Evolutionary conservation across 2,888 invertebrate species (phyloP).

Genomic region (Synanthedon formicaeformis): DNA sequence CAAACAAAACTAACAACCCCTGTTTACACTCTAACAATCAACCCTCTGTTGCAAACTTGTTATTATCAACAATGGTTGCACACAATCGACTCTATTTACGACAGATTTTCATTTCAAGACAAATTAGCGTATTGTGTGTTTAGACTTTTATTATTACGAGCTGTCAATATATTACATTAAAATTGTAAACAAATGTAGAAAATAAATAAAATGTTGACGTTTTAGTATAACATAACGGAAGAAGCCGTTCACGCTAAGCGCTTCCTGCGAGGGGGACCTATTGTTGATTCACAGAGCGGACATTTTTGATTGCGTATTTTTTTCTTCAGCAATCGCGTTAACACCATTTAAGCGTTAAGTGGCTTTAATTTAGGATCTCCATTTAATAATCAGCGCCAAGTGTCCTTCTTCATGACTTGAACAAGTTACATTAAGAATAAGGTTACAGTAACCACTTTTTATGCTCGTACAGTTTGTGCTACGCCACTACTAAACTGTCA

Average conservation of each 20-base stretch:
- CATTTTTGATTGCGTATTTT: conserved; percentile 19
- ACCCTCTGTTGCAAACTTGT: conserved; percentile 37
- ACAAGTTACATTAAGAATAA: too few relatives aligned
- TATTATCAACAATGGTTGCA: conserved; percentile 52
- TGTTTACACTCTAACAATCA: conserved; percentile 61
- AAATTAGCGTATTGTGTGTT: neutral
- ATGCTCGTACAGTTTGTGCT: too few relatives aligned
- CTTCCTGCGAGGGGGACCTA: conserved; percentile 34
- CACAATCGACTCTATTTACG: conserved; percentile 6
- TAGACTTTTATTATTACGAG: neutral
- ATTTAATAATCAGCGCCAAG: too few relatives aligned
- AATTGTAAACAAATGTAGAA: neutral
- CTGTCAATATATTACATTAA: neutral
- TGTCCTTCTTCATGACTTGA: too few relatives aligned
- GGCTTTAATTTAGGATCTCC: neutral
- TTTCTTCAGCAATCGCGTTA: conserved; percentile 13
- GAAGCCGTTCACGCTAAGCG: conserved; percentile 23
- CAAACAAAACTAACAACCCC: conserved; percentile 16
- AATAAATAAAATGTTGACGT: neutral
- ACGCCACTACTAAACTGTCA: too few relatives aligned
- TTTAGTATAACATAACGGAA: conserved; percentile 27
- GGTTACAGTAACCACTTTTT: too few relatives aligned
- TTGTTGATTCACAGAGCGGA: conserved; percentile 32
- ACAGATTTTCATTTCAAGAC: neutral
- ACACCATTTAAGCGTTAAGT: conserved; percentile 14